Base-by-base conservation (phyloP, 1,140 invertebrate species). In the Muscidifurax raptorellus region DNA sequence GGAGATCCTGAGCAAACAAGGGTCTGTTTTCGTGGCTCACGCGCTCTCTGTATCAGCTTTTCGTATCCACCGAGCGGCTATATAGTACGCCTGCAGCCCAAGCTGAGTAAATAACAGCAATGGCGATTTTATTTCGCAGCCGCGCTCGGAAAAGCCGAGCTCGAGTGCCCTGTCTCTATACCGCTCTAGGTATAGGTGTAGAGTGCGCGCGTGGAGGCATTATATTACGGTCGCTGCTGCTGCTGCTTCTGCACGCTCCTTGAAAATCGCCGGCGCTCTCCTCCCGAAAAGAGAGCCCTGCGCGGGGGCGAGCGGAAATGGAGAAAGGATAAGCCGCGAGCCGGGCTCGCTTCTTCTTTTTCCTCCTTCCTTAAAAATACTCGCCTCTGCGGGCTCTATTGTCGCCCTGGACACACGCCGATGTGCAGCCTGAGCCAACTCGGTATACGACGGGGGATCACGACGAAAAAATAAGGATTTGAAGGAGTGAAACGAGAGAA, bases 1-100 rank as follows among this genome's bases (percentile, higher is more conserved):
- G 22, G 18, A 86, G 87, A 89, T 89, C 89, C 89, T 89, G 89
- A 89, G 86, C 85, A 90, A 90, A 90, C 88, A 90, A 82, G 78
- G 75, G 86, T 75, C 86, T 88, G 74, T 88, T 89, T 90, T 89
- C 85, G 83, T 87, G 80, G 84, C 79, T 69, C 82, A 18, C 30
- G 30, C 30, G 27, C 18, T 75, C 72, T 47, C 25, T 47, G 47
- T 52, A 52, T 52, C 47, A 40, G 36, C 36, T 75, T n/a, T 44
- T n/a, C 30, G 36, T 30, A 3, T 30, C 22, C n/a, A 18, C 9
- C 10, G 81, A 87, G 81, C 78, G 85, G 83, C 84, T 86, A 87
- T 84, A 76, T 81, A 81, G 72, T 81, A 82, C 81, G 25, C 66
- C 66, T 69, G 25, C 66, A 69, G 10, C 77, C 83, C 86, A 87